phyloP scores from a whole-genome alignment of 2,797 vertebrate genomes.

The Sarcoramphus papa region DNA sequence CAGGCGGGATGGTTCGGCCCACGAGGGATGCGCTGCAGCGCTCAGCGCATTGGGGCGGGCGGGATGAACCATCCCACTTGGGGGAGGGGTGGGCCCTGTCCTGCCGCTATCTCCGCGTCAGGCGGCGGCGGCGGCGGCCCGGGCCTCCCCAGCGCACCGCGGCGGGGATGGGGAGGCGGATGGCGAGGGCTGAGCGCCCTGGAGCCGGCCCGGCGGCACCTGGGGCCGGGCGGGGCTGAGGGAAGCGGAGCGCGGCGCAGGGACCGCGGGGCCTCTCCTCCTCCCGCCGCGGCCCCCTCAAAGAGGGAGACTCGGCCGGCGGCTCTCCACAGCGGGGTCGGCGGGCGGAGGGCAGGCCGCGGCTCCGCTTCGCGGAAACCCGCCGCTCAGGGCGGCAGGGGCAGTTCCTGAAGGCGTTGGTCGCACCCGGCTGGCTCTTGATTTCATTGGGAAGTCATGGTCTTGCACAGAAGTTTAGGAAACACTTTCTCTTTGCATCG shows the following conservation, averaged over 20 bases:
- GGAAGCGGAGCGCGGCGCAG: neutral
- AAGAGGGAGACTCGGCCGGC: no score
- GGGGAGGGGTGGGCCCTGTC: neutral
- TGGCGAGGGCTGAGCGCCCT: fast-evolving
- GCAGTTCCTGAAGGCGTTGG: fast-evolving
- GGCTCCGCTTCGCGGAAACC: neutral
- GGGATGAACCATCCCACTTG: conserved; percentile 18
- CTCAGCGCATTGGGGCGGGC: neutral
- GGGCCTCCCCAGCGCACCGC: fast-evolving
- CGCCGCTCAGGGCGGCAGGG: no score
- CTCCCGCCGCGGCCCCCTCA: neutral
- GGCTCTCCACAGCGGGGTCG: neutral
- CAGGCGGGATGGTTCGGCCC: neutral
- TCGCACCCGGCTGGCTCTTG: neutral
- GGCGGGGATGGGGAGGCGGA: neutral
- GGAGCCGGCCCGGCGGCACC: neutral
- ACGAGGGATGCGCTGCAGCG: neutral
- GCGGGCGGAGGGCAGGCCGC: neutral
- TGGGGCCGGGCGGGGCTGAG: neutral
- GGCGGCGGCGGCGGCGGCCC: no score
- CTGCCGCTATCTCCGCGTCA: fast-evolving
- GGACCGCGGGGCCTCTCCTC: no score
- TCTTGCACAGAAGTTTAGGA: fast-evolving
- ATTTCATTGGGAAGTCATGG: neutral
- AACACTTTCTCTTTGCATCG: neutral